Evolutionary conservation across 2,113 vertebrate species (phyloP), one percentile per base, ranked within the genome.

Genomic region (Melanocharis versteri): DNA sequence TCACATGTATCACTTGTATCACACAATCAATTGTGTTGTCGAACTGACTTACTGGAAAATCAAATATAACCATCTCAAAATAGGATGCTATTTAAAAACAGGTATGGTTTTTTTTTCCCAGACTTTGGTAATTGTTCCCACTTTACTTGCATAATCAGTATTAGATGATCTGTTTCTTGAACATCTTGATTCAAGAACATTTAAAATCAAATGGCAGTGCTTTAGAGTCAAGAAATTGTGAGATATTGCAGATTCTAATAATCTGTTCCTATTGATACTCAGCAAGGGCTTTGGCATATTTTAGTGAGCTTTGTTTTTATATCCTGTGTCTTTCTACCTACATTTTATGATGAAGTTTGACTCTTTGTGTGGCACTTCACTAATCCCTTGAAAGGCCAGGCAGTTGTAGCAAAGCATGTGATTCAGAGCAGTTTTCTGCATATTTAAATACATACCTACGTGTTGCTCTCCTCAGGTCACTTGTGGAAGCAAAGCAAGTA

Each of bases 21-120:
- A 61, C 15, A n/a, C 8, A 16, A 24, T 28, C 39, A 11, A 18
- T 61, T 62, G 8, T 70, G 22, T 30, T 89, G 26, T 40, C 58
- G n/a, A 20, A 58, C 42, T 62, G 39, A 30, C 23, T 77, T 53
- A 77, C 7, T 44, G 0, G 4, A 66, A 95, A 89, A 24, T 28
- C 15, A 53, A 92, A 31, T 57, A 17, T 2, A 57, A 37, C 45
- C 0, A 35, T 26, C 94, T 88, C 31, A 22, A 53, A 60, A 66
- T 27, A 40, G 4, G 11, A 39, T 73, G 14, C 14, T 33, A 6
- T 89, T 66, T 83, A 47, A 81, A 87, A 87, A 54, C 47, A 51
- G 9, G 2, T 37, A 6, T 0, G 3, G 1, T 10, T 0, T 1
- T 42, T 77, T 80, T 50, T 82, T 1, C 2, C 39, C 8, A 30